These are phyloP conservation scores for Drosophila suboccidentalis DNA, from an alignment of 2,888 invertebrate species.

Conservation along the genomic window DNA sequence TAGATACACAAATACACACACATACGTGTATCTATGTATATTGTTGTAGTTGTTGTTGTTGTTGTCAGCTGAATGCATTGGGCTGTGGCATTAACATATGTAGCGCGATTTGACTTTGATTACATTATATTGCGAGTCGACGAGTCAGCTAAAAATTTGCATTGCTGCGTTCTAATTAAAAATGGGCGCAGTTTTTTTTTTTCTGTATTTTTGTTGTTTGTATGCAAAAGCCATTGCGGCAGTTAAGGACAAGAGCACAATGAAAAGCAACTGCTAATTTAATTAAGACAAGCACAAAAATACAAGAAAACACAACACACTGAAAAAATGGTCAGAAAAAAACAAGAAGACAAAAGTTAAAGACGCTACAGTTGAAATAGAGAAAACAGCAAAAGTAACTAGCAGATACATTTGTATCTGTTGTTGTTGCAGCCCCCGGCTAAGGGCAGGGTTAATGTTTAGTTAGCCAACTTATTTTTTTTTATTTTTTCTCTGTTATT, in stretches of 20 bases:
- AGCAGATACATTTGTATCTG: slow-evolving; percentile 50
- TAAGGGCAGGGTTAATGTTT: slow-evolving; percentile 32
- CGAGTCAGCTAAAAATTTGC: slow-evolving; percentile 55
- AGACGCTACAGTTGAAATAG: neutral
- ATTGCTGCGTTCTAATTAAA: slow-evolving; percentile 72
- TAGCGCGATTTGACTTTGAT: slow-evolving; percentile 77
- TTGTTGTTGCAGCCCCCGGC: slow-evolving; percentile 2
- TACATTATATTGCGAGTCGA: slow-evolving; percentile 50
- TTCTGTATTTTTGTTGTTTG: slow-evolving; percentile 22
- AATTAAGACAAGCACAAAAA: slow-evolving; percentile 56
- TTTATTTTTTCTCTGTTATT: too few species aligned
- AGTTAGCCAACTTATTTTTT: slow-evolving; percentile 42
- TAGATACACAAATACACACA: slow-evolving; percentile 24
- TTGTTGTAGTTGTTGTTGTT: neutral
- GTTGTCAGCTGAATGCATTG: slow-evolving; percentile 28
- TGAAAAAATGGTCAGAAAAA: slow-evolving; percentile 21
- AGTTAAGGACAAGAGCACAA: slow-evolving; percentile 68
- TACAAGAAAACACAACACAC: slow-evolving; percentile 2
- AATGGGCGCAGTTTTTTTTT: slow-evolving; percentile 54
- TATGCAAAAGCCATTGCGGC: slow-evolving; percentile 58
- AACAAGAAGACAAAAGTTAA: slow-evolving; percentile 6
- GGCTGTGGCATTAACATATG: slow-evolving; percentile 55
- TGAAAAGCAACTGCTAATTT: slow-evolving; percentile 67
- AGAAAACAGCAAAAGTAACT: slow-evolving; percentile 10
- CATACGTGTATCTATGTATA: slow-evolving; percentile 21